Evolutionary conservation across 1,140 invertebrate species (phyloP).

Genomic region (Hylaeus anthracinus): DNA sequence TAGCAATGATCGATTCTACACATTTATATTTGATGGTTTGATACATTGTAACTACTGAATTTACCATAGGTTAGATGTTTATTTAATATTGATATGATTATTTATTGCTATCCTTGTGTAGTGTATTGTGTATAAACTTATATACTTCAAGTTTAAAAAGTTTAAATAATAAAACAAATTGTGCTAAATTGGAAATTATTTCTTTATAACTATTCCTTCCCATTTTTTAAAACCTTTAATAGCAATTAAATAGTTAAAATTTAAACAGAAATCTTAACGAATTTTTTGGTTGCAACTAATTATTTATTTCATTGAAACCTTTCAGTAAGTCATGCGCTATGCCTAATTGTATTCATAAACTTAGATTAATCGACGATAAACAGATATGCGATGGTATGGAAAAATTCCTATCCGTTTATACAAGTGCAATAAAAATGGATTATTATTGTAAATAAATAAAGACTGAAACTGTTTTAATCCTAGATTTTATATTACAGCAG

Average conservation of each 20-base stretch:
- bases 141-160: slow-evolving; percentile 27
- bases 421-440: too few relatives aligned
- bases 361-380: too few relatives aligned
- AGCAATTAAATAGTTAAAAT: neutral
- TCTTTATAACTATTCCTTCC: neutral
- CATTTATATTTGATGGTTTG: slow-evolving; percentile 8
- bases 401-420: too few relatives aligned
- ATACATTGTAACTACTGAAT: slow-evolving; percentile 12
- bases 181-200: neutral
- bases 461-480: too few relatives aligned
- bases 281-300: neutral
- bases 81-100: slow-evolving; percentile 53
- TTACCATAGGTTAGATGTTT: slow-evolving; percentile 42
- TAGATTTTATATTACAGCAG: too few relatives aligned
- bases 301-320: too few relatives aligned
- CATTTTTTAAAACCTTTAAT: neutral
- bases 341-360: too few relatives aligned
- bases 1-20: slow-evolving; percentile 10
- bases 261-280: neutral
- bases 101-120: slow-evolving; percentile 51
- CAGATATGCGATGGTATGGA: too few relatives aligned
- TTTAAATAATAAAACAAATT: slow-evolving; percentile 45
- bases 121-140: slow-evolving; percentile 50
- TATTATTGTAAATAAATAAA: too few relatives aligned
- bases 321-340: too few relatives aligned